A percentile compares a stretch with the other conserved stretches of the same genome.
Conservation (phyloP, 2,797 vertebrate species). For the Scarus forsteni region DNA sequence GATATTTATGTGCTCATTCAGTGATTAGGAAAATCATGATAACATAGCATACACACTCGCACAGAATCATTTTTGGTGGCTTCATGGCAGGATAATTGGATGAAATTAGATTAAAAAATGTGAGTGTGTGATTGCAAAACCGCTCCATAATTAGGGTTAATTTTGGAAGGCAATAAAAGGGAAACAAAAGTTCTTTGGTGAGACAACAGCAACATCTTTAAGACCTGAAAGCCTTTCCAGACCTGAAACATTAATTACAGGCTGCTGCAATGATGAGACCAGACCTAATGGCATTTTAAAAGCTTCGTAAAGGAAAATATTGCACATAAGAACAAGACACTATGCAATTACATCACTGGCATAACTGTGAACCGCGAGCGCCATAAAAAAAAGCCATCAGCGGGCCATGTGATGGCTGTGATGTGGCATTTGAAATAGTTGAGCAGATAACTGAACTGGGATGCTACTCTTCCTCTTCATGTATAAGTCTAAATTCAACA, state of each 20-base stretch:
- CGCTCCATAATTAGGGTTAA: slow-evolving; percentile 30
- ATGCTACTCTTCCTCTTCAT: too few species aligned
- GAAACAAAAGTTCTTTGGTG: slow-evolving; percentile 11
- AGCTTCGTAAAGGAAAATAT: slow-evolving; percentile 55
- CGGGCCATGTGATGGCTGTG: slow-evolving; percentile 24
- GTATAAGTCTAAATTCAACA: too few species aligned
- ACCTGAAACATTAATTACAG: slow-evolving; percentile 48
- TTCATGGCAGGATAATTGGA: slow-evolving; percentile 49
- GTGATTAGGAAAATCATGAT: slow-evolving; percentile 45
- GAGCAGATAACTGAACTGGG: too few species aligned
- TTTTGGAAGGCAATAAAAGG: background rate
- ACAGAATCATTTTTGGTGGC: slow-evolving; percentile 25
- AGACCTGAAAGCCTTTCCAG: slow-evolving; percentile 43
- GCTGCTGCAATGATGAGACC: slow-evolving; percentile 43
- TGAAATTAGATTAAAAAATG: slow-evolving; percentile 47
- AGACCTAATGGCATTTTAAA: slow-evolving; percentile 32
- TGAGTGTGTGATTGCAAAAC: slow-evolving; percentile 36
- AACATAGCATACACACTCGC: slow-evolving; percentile 22
- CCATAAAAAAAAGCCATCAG: slow-evolving; percentile 15
- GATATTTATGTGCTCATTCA: slow-evolving; percentile 47
- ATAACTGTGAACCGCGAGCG: slow-evolving; percentile 49
- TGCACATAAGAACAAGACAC: slow-evolving; percentile 33
- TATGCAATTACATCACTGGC: slow-evolving; percentile 52
- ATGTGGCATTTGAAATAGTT: background rate
- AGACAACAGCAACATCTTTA: slow-evolving; percentile 49